Conservation (phyloP, 1,140 invertebrate genomes). For the Zeugodacus cucurbitae region DNA sequence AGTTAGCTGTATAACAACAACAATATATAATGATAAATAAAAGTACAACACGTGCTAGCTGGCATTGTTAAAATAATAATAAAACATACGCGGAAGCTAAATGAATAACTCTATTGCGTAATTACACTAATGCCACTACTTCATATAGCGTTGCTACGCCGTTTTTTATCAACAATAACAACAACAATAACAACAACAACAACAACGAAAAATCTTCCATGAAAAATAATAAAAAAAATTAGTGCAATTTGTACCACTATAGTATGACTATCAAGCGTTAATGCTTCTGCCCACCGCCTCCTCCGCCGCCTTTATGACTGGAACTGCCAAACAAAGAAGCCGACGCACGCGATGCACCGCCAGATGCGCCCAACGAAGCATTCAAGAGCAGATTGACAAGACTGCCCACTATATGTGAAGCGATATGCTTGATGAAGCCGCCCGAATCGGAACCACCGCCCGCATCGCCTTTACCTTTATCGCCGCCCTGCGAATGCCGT, state of each 20-base stretch:
- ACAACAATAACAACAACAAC: not conserved
- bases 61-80: not conserved
- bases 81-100: not conserved
- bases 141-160: not conserved
- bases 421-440: slow-evolving; percentile 60
- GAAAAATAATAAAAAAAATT: not conserved
- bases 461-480: slow-evolving; percentile 45
- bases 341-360: slow-evolving; percentile 58
- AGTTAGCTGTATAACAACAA: too few relatives aligned
- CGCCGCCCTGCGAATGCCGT: slow-evolving; percentile 48
- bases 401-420: slow-evolving; percentile 58
- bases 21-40: too few relatives aligned
- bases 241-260: not conserved
- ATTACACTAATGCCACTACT: not conserved
- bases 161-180: not conserved
- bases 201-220: not conserved
- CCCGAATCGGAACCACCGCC: slow-evolving; percentile 56
- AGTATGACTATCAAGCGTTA: not conserved
- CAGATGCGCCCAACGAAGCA: slow-evolving; percentile 58
- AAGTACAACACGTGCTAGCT: too few relatives aligned
- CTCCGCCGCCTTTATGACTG: slow-evolving; percentile 51
- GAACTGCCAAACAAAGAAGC: slow-evolving; percentile 58
- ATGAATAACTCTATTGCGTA: not conserved
- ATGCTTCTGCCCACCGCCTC: not conserved
- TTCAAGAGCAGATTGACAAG: slow-evolving; percentile 58